phyloP scores from a whole-genome alignment of 2,888 invertebrate species.

The Netelia fuscicornis region DNA sequence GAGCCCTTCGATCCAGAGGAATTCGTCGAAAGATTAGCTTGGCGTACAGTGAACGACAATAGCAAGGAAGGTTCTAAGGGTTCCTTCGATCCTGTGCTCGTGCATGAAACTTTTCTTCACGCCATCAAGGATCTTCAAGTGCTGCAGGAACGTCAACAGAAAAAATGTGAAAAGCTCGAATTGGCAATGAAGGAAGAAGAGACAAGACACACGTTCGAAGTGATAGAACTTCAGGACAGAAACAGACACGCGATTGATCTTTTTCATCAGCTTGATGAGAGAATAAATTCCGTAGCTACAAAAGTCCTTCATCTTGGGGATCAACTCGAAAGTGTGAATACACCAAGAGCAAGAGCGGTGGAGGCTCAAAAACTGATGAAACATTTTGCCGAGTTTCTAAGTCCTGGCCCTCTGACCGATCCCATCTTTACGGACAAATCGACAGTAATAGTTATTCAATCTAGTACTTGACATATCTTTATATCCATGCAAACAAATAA shows the following conservation, averaged over 20 bases:
- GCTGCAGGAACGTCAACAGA: slow-evolving; percentile 93
- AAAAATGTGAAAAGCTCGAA: slow-evolving; percentile 94
- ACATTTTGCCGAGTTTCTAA: slow-evolving; percentile 96
- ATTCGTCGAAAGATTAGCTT: slow-evolving; percentile 98
- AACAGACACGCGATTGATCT: slow-evolving; percentile 95
- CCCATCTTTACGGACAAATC: slow-evolving; percentile 94
- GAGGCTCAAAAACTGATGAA: slow-evolving; percentile 97
- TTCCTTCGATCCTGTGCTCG: slow-evolving; percentile 93
- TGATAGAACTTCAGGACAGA: slow-evolving; percentile 93
- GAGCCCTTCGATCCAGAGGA: slow-evolving; percentile 99
- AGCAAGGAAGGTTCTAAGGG: slow-evolving; percentile 89
- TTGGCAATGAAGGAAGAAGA: slow-evolving; percentile 94
- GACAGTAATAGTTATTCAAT: slow-evolving; percentile 86
- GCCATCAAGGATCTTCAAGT: slow-evolving; percentile 94
- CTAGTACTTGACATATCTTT: slow-evolving; percentile 2
- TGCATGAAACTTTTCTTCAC: slow-evolving; percentile 96
- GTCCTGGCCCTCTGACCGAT: slow-evolving; percentile 93
- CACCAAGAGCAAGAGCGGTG: slow-evolving; percentile 96
- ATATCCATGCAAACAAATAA: slow-evolving; percentile 13
- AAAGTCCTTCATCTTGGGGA: slow-evolving; percentile 99
- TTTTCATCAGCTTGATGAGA: slow-evolving; percentile 96
- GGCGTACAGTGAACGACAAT: slow-evolving; percentile 93
- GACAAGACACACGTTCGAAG: slow-evolving; percentile 92
- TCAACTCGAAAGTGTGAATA: slow-evolving; percentile 98
- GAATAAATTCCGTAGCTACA: slow-evolving; percentile 98